Evolutionary conservation across 2,797 vertebrate genomes (phyloP), one percentile per base, ranked within the genome.

Genomic region (Pelodytes ibericus): DNA sequence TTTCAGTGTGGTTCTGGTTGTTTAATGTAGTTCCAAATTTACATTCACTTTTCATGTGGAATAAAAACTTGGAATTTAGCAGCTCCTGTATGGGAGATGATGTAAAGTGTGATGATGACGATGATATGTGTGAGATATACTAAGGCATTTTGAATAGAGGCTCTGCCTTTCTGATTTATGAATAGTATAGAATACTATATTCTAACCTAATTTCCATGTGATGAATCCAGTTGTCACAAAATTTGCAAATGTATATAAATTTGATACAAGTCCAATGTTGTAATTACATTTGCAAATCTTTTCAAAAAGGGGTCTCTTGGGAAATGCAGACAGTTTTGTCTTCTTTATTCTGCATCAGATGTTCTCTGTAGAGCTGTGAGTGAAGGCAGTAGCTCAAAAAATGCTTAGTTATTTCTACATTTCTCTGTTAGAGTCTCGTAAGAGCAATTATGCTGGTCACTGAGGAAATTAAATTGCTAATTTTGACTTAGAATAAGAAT

Each of bases 381-480:
- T 15, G 72, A 73, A 78, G 68, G 71, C 76, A 84, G 57, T 80
- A 2, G 0, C 30, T 26, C 53, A 29, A 58, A 59, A 69, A 74
- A 65, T 53, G 13, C 57, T 26, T 51, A 33, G 53, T 27, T 41
- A 10, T 75, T 69, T 68, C 66, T 63, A n/a, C 31, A 51, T 33
- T 59, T 58, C 70, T 82, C 26, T 18, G 47, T 27, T 47, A 15
- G 20, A 73, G 72, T 57, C 81, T 82, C 72, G 59, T 62, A 78
- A 81, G 73, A 9, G 22, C 44, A 39, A 80, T 71, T 79, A 31
- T 61, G n/a, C 63, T 59, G 57, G 61, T 47, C n/a, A 10, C 0
- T 27, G 25, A 63, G 29, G 81, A 68, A 81, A 82, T 66, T 29
- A 81, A 82, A 81, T 44, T 72, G 18, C 11, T 36, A 26, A 31